Percentiles rank a stretch among this genome's conserved stretches.
phyloP scores from a whole-genome alignment of 2,888 invertebrate genomes.

The Rotaria magnacalcarata region DNA sequence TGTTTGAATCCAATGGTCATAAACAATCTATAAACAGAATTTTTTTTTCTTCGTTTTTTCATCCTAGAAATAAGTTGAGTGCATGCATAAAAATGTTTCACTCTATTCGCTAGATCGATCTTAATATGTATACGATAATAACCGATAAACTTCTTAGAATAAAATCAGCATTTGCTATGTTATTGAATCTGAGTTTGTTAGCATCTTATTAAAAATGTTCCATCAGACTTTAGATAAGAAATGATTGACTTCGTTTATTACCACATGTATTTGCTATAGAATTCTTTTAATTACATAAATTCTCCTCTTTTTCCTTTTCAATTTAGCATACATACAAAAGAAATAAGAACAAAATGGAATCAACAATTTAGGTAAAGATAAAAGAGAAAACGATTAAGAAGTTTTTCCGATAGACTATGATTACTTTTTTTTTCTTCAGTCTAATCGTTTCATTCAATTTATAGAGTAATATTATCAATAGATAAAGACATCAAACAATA shows the following conservation, averaged over 20 bases:
- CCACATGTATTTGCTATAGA: background rate
- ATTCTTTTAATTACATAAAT: constrained; percentile 3
- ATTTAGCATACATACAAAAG: background rate
- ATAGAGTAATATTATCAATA: background rate
- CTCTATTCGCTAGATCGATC: too few relatives aligned
- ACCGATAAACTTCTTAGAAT: background rate
- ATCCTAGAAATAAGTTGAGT: too few relatives aligned
- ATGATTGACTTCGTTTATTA: background rate
- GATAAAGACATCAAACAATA: constrained; percentile 14
- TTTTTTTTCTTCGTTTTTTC: too few relatives aligned
- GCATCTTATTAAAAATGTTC: background rate
- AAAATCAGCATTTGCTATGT: background rate
- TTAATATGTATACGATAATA: background rate
- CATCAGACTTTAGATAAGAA: too few relatives aligned
- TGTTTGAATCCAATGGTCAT: too few relatives aligned
- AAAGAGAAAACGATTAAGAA: constrained; percentile 17
- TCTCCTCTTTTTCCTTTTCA: background rate
- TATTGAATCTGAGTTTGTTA: background rate
- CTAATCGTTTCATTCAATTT: constrained; percentile 3
- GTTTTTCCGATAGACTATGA: constrained; percentile 28
- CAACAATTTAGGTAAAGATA: constrained; percentile 1
- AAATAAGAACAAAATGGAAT: constrained; percentile 18
- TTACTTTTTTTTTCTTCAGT: background rate
- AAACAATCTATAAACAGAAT: too few relatives aligned
- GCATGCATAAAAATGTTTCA: too few relatives aligned